Percentiles rank a stretch among this genome's conserved stretches.
Evolutionary conservation across 2,113 vertebrate species (phyloP).

Genomic region (Rattus rattus): DNA sequence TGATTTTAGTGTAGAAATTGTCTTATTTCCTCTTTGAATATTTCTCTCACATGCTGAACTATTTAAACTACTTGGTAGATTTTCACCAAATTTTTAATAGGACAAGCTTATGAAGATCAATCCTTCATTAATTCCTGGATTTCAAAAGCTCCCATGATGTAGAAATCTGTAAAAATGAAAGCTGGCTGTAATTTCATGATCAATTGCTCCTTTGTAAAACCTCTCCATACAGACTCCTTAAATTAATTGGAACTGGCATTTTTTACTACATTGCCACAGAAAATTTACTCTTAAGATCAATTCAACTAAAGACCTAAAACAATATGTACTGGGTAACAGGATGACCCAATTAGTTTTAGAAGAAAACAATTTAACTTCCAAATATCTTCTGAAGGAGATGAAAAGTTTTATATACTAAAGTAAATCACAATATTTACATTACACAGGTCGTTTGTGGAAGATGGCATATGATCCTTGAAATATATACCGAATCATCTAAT

Average conservation of each 20-base stretch:
- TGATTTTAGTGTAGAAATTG: neutral
- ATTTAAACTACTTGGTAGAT: conserved; percentile 24
- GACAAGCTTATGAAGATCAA: conserved; percentile 55
- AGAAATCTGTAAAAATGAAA: conserved; percentile 54
- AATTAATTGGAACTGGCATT: conserved; percentile 42
- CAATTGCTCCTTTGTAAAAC: conserved; percentile 34
- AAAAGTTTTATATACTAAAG: conserved; percentile 30
- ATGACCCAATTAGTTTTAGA: neutral
- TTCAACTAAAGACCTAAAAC: conserved; percentile 19
- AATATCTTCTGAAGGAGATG: neutral
- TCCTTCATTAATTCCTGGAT: conserved; percentile 55
- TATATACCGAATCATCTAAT: neutral
- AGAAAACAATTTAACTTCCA: neutral
- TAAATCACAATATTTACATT: neutral
- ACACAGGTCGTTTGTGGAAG: neutral
- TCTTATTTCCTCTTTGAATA: neutral
- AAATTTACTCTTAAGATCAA: conserved; percentile 45
- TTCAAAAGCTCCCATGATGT: conserved; percentile 55
- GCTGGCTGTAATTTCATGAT: neutral
- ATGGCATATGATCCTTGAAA: neutral
- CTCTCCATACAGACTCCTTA: conserved; percentile 2
- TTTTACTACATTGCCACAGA: conserved; percentile 16
- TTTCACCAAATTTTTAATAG: conserved; percentile 60
- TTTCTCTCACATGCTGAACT: neutral
- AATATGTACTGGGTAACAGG: neutral